phyloP scores from a whole-genome alignment of 2,113 vertebrate genomes.

The Mustela nigripes region DNA sequence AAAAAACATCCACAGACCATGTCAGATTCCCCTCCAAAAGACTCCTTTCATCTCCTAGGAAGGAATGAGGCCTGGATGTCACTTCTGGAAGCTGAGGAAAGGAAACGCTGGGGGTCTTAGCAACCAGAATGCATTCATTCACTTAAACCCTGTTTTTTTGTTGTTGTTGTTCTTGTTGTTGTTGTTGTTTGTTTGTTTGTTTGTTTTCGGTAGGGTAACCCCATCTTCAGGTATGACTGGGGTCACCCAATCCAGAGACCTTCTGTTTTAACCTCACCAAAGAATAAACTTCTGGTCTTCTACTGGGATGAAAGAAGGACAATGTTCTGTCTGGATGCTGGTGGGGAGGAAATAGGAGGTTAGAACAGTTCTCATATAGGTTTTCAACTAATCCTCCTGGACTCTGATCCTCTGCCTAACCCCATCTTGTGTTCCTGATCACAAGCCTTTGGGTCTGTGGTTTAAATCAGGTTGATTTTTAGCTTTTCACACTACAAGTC shows the following conservation, averaged over 20 bases:
- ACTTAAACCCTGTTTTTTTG: neutral
- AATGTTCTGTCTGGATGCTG: neutral
- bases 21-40: neutral
- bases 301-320: neutral
- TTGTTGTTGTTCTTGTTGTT: no score
- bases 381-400: neutral
- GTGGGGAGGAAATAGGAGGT: neutral
- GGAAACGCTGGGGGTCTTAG: neutral
- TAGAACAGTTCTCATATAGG: neutral
- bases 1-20: neutral
- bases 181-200: neutral
- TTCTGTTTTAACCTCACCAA: slow-evolving; percentile 13
- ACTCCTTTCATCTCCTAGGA: neutral
- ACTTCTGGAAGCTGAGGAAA: neutral
- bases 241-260: neutral
- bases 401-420: neutral
- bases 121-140: neutral
- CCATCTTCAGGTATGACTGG: neutral
- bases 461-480: neutral
- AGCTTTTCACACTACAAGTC: neutral
- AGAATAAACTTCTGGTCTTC: neutral
- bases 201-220: neutral
- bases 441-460: neutral
- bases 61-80: neutral
- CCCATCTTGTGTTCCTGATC: neutral